phyloP scores from a whole-genome alignment of 2,113 vertebrate genomes.

The Coracopsis vasa region DNA sequence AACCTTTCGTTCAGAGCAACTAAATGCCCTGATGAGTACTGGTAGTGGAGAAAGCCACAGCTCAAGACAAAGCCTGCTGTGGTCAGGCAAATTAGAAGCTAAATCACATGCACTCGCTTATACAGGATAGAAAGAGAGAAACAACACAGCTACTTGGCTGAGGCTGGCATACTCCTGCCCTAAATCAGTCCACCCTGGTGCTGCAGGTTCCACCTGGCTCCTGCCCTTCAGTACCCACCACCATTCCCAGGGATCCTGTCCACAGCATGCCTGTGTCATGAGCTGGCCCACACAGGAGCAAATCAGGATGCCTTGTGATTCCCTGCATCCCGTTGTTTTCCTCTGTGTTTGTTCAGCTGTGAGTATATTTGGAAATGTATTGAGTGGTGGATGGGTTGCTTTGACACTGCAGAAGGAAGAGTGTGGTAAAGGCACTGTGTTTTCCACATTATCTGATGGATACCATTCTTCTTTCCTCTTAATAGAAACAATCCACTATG shows the following conservation, averaged over 20 bases:
- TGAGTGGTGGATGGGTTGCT: not conserved
- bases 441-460: conserved; percentile 28
- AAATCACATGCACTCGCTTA: not conserved
- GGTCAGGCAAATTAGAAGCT: not conserved
- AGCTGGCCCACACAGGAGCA: fast-evolving
- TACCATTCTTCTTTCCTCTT: conserved; percentile 2
- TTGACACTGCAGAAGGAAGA: conserved; percentile 8
- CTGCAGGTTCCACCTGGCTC: not conserved
- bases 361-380: conserved; percentile 36
- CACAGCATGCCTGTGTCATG: fast-evolving
- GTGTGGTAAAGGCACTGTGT: not conserved
- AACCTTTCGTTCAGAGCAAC: not conserved
- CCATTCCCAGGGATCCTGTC: fast-evolving
- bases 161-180: not conserved
- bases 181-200: not conserved
- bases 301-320: not conserved
- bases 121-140: not conserved
- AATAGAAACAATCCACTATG: not conserved
- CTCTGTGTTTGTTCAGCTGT: conserved; percentile 54
- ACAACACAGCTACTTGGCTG: not conserved
- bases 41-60: not conserved
- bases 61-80: not conserved
- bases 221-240: not conserved
- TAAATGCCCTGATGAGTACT: not conserved
- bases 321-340: not conserved